Conservation (phyloP, 1,140 invertebrate genomes). For the Aphelinus certus region DNA sequence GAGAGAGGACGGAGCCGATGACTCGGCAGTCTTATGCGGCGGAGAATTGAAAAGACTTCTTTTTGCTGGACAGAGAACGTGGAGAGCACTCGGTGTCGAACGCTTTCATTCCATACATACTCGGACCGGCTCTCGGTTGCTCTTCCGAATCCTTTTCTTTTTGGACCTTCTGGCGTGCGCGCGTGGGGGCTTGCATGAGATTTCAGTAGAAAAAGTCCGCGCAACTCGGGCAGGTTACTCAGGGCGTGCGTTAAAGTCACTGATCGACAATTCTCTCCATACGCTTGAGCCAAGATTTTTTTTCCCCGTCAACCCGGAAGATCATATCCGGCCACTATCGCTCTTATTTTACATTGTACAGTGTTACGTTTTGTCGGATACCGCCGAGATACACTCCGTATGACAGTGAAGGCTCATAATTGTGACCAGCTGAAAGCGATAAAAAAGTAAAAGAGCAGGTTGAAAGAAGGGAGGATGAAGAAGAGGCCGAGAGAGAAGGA, state of each 20-base stretch:
- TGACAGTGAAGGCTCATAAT: too few relatives aligned
- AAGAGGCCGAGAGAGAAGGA: too few relatives aligned
- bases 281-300: background rate
- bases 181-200: background rate
- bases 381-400: background rate
- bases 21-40: slow-evolving; percentile 31
- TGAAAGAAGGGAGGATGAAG: too few relatives aligned
- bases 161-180: too few relatives aligned
- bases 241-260: background rate
- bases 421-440: too few relatives aligned
- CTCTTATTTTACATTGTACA: background rate
- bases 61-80: background rate
- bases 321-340: background rate
- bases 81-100: slow-evolving; percentile 19
- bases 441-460: too few relatives aligned
- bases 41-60: slow-evolving; percentile 34
- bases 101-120: slow-evolving; percentile 26
- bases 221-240: too few relatives aligned
- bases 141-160: background rate
- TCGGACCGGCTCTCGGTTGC: background rate
- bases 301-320: background rate
- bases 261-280: background rate
- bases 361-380: background rate
- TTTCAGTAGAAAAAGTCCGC: background rate
- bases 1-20: slow-evolving; percentile 23